phyloP scores from a whole-genome alignment of 2,888 invertebrate genomes.

The Iselma pallidipennis region DNA sequence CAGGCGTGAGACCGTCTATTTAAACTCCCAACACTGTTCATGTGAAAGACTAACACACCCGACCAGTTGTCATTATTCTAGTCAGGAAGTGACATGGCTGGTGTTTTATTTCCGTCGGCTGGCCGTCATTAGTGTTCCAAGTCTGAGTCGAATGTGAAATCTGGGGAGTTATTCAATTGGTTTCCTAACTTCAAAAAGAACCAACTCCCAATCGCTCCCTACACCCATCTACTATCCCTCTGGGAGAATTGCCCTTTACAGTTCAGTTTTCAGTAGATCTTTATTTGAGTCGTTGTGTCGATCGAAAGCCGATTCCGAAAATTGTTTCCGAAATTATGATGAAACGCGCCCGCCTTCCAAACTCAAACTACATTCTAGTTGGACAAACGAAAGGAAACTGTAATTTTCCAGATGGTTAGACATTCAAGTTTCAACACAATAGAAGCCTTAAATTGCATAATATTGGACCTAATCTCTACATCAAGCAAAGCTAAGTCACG shows the following conservation, averaged over 20 bases:
- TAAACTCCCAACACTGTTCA: background rate
- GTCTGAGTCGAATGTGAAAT: constrained; percentile 44
- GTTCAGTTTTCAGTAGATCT: no score
- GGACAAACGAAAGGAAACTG: background rate
- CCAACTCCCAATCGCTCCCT: background rate
- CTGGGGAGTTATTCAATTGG: constrained; percentile 41
- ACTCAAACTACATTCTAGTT: background rate
- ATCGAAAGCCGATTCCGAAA: background rate
- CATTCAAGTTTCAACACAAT: background rate
- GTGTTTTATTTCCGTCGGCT: constrained; percentile 48
- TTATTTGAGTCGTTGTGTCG: background rate
- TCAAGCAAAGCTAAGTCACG: background rate
- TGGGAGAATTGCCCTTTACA: background rate
- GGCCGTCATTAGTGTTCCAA: constrained; percentile 40
- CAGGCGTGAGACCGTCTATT: background rate
- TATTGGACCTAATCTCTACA: background rate
- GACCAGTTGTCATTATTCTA: constrained; percentile 43
- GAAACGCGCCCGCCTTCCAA: background rate
- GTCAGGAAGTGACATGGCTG: constrained; percentile 50
- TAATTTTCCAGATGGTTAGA: constrained; percentile 5
- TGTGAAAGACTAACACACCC: background rate
- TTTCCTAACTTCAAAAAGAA: constrained; percentile 12
- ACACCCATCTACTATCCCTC: background rate
- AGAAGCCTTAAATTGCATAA: background rate
- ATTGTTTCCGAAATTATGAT: background rate